A percentile compares a stretch with the other conserved stretches of the same genome.
Evolutionary conservation across 2,888 invertebrate genomes (phyloP).

Genomic region (Dasysyrphus tricinctus): DNA sequence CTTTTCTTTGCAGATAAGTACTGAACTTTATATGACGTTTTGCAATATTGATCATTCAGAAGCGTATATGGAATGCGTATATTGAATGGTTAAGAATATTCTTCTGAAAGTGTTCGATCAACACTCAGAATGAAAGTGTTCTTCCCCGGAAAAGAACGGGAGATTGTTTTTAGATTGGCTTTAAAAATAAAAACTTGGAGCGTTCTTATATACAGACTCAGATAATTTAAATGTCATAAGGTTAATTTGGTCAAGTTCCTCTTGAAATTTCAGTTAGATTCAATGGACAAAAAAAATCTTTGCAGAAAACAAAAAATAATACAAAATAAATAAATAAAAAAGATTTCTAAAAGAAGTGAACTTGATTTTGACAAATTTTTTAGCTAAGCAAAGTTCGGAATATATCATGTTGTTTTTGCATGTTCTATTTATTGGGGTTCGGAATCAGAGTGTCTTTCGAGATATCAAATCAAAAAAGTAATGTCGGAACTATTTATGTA

Average conservation of each 20-base stretch:
- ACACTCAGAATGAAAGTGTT: background rate
- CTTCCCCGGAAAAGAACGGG: background rate
- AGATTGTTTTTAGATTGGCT: background rate
- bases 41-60: background rate
- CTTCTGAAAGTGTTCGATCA: background rate
- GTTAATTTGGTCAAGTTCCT: background rate
- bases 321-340: too few species aligned
- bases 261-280: background rate
- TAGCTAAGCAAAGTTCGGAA: too few species aligned
- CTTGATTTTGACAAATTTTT: too few species aligned
- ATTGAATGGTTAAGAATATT: background rate
- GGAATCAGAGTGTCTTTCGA: too few species aligned
- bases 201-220: background rate
- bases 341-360: too few species aligned
- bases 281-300: background rate
- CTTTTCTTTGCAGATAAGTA: conserved; percentile 2
- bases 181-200: background rate
- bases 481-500: too few species aligned
- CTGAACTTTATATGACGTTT: background rate
- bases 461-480: too few species aligned
- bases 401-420: too few species aligned
- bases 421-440: too few species aligned
- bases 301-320: too few species aligned
- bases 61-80: background rate
- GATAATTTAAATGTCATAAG: background rate